phyloP scores from a whole-genome alignment of 2,113 vertebrate genomes.

The Bujurquina vittata region DNA sequence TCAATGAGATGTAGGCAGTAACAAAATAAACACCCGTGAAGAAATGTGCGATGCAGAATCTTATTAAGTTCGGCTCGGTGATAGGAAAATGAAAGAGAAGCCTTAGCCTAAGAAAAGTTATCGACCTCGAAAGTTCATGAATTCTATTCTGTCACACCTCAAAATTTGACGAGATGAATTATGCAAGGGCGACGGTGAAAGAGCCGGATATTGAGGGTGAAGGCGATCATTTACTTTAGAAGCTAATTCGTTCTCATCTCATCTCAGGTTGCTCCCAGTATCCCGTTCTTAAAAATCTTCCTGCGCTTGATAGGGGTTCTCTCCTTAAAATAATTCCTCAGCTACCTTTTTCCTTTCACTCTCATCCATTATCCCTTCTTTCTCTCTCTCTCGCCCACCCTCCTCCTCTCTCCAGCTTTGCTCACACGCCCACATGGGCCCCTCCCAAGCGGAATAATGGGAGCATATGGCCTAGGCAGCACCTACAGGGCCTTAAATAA shows the following conservation, averaged over 20 bases:
- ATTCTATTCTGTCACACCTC: conserved; percentile 59
- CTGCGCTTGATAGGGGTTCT: conserved; percentile 47
- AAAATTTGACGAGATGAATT: conserved; percentile 72
- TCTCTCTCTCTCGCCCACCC: conserved; percentile 30
- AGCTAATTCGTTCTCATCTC: conserved; percentile 66
- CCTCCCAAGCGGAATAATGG: conserved; percentile 78
- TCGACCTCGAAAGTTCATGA: conserved; percentile 61
- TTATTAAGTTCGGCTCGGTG: background rate
- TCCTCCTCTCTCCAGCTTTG: conserved; percentile 48
- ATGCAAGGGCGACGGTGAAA: conserved; percentile 66
- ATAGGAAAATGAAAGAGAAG: conserved; percentile 45
- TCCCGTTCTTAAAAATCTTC: conserved; percentile 52
- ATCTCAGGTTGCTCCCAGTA: conserved; percentile 51
- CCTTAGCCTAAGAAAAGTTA: conserved; percentile 15
- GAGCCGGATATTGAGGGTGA: conserved; percentile 74
- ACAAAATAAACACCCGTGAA: background rate
- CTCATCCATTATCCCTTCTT: conserved; percentile 24
- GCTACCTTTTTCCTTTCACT: conserved; percentile 55
- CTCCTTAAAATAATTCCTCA: conserved; percentile 70
- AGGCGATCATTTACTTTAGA: conserved; percentile 72
- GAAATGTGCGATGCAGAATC: background rate
- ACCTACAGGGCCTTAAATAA: conserved; percentile 81
- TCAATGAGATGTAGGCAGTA: background rate
- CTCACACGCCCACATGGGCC: conserved; percentile 71
- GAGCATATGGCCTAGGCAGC: conserved; percentile 79